Evolutionary conservation across 2,888 invertebrate species (phyloP).

Genomic region (Plutella xylostella): DNA sequence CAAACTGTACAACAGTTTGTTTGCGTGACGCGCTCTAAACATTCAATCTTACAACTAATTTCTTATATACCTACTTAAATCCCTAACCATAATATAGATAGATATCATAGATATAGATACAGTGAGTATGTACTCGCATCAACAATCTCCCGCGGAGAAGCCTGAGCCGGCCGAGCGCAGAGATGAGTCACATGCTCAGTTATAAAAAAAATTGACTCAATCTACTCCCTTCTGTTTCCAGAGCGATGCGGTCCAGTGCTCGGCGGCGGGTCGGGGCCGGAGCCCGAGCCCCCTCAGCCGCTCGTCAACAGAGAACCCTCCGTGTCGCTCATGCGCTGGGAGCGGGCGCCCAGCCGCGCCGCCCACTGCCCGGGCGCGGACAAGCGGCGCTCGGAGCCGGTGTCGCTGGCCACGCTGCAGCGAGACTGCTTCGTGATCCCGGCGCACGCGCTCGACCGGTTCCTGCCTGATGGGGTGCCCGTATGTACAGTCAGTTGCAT

Average conservation of each 20-base stretch:
- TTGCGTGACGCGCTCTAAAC: no score
- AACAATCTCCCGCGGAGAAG: no score
- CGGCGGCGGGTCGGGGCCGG: constrained; percentile 71
- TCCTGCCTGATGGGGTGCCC: constrained; percentile 91
- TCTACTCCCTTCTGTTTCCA: constrained; percentile 37
- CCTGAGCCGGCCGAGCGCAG: no score
- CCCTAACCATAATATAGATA: no score
- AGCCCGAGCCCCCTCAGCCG: constrained; percentile 78
- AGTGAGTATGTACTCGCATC: no score
- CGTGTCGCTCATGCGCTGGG: constrained; percentile 69
- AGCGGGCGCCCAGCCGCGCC: constrained; percentile 31
- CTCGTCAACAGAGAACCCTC: constrained; percentile 77
- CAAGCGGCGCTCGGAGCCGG: constrained; percentile 71
- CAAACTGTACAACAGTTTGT: no score
- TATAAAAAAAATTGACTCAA: no score
- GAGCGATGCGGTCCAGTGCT: constrained; percentile 81
- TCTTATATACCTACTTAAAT: no score
- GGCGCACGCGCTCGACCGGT: constrained; percentile 87
- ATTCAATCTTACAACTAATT: no score
- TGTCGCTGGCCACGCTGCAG: constrained; percentile 84
- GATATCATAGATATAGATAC: no score
- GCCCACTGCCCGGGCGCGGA: constrained; percentile 21
- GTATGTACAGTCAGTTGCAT: no score
- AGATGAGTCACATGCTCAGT: no score
- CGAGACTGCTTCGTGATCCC: constrained; percentile 95